These are phyloP conservation scores for Tragelaphus buxtoni DNA, from an alignment of 2,113 vertebrate species.

Conservation along the genomic window DNA sequence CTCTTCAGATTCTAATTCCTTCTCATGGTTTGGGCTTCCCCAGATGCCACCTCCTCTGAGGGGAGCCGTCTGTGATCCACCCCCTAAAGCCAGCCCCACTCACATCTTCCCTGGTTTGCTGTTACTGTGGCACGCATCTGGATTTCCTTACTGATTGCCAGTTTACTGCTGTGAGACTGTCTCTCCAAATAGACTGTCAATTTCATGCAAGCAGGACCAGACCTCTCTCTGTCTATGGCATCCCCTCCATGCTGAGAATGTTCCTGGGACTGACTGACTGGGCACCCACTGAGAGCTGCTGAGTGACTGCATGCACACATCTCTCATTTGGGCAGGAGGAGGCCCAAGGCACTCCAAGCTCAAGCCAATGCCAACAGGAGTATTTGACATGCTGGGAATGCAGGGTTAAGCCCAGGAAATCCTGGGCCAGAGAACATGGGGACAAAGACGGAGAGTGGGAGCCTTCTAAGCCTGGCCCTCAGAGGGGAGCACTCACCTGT, in stretches of 20 bases:
- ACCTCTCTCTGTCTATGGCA: not conserved
- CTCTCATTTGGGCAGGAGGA: not conserved
- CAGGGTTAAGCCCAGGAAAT: not conserved
- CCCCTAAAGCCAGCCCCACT: not conserved
- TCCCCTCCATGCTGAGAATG: not conserved
- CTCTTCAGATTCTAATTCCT: not conserved
- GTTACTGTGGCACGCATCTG: not conserved
- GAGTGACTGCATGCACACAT: not conserved
- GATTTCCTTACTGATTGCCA: not conserved
- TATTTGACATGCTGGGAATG: fast-evolving
- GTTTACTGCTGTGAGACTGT: not conserved
- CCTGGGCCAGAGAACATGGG: not conserved
- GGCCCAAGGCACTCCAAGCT: not conserved
- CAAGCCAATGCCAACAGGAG: not conserved
- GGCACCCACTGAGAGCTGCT: not conserved
- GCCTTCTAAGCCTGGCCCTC: not conserved
- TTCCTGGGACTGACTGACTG: not conserved
- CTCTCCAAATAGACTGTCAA: not conserved
- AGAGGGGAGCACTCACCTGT: conserved; percentile 83
- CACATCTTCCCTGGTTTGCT: not conserved
- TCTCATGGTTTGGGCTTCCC: not conserved
- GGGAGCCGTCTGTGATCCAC: not conserved
- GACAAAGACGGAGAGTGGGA: not conserved
- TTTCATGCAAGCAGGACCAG: not conserved
- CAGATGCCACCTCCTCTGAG: not conserved